Conservation (phyloP, 2,797 vertebrate species). For the Sus cebifrons region DNA sequence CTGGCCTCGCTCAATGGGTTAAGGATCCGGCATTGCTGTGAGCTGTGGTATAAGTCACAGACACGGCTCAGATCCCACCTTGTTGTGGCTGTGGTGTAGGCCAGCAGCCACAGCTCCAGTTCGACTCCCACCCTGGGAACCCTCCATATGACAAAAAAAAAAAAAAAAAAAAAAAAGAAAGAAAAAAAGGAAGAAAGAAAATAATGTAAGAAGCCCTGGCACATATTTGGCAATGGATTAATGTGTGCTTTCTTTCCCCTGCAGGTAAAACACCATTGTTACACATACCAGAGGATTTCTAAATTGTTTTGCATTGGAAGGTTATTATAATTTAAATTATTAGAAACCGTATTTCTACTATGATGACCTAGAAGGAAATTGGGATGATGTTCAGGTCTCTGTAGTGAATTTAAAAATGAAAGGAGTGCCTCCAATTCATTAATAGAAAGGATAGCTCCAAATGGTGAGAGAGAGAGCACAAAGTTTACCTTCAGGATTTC, state of each 20-base stretch:
- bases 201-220: neutral
- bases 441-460: neutral
- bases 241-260: neutral
- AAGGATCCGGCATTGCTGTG: no score
- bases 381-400: constrained; percentile 16
- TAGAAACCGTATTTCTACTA: constrained; percentile 24
- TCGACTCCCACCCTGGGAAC: no score
- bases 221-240: neutral
- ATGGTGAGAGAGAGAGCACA: neutral
- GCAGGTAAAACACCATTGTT: constrained; percentile 6
- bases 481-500: neutral
- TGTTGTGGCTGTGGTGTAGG: no score
- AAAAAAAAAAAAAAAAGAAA: no score
- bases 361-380: neutral
- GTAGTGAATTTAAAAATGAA: constrained; percentile 54
- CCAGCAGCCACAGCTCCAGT: no score
- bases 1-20: no score
- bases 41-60: no score
- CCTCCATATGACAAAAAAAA: no score
- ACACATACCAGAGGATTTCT: constrained; percentile 9
- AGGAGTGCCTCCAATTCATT: neutral
- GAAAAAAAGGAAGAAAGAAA: neutral
- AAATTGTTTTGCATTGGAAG: constrained; percentile 14
- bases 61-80: no score
- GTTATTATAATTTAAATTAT: neutral